Evolutionary conservation across 2,797 vertebrate genomes (phyloP).

Genomic region (Fratercula arctica): DNA sequence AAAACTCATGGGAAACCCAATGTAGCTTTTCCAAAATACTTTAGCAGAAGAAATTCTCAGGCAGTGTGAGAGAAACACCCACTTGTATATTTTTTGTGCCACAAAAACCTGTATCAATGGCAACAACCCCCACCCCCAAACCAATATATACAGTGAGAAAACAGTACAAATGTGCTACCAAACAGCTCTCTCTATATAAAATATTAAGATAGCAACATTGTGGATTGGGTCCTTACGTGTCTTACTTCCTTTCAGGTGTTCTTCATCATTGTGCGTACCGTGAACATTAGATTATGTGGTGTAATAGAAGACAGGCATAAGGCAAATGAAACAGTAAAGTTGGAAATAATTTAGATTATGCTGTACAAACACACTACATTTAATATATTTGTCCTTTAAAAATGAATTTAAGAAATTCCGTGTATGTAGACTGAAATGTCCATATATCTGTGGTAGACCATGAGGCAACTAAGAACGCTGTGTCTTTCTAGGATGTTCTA

Average conservation of each 20-base stretch:
- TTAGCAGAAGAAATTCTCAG: slow-evolving; percentile 31
- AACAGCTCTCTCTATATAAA: neutral
- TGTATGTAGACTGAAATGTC: neutral
- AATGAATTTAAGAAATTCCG: neutral
- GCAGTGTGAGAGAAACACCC: neutral
- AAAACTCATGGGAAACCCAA: slow-evolving; percentile 55
- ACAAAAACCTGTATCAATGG: neutral
- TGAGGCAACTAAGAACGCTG: fast-evolving
- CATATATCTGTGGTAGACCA: fast-evolving
- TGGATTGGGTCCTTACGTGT: neutral
- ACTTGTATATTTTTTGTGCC: neutral
- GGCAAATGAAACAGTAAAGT: neutral
- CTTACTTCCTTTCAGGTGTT: neutral
- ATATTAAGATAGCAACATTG: neutral
- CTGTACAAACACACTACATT: neutral
- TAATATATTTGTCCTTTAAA: neutral
- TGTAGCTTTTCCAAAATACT: slow-evolving; percentile 24
- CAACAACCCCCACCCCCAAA: neutral
- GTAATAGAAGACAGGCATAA: neutral
- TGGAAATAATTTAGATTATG: neutral
- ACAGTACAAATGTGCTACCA: neutral
- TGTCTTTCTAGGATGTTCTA: neutral
- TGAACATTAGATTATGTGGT: neutral
- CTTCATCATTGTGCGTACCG: neutral
- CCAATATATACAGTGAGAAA: slow-evolving; percentile 6